A percentile compares a stretch with the other conserved stretches of the same genome.
These are phyloP conservation scores for Rallus limicola DNA, from an alignment of 2,113 vertebrate genomes.

Conservation along the genomic window DNA sequence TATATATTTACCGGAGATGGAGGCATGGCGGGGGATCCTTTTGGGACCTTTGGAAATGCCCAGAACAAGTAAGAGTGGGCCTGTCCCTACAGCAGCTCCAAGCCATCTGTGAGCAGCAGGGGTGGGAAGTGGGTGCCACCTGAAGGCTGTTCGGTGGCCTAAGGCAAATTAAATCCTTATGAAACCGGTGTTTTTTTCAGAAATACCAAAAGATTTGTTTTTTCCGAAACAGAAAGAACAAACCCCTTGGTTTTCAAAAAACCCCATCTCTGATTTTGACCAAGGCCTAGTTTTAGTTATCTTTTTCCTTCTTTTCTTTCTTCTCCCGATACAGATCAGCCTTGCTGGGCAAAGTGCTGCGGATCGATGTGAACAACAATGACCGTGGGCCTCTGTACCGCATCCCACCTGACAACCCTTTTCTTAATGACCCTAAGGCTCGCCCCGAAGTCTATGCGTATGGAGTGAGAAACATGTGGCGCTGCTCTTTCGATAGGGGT, in stretches of 20 bases:
- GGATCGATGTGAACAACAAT: conserved; percentile 86
- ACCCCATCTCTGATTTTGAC: background rate
- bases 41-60: conserved; percentile 91
- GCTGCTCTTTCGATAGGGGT: conserved; percentile 93
- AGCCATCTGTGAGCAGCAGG: background rate
- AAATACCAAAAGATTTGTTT: background rate
- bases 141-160: background rate
- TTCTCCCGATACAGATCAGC: conserved; percentile 78
- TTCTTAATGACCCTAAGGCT: conserved; percentile 76
- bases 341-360: conserved; percentile 93
- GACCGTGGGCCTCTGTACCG: conserved; percentile 84
- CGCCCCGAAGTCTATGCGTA: conserved; percentile 91
- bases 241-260: background rate
- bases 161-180: background rate
- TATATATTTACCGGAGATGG: conserved; percentile 98
- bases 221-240: background rate
- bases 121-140: background rate
- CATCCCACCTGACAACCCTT: conserved; percentile 91
- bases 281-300: background rate
- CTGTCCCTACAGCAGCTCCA: background rate
- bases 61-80: conserved; percentile 87
- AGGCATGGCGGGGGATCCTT: conserved; percentile 97
- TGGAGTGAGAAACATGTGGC: conserved; percentile 96
- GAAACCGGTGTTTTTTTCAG: background rate
- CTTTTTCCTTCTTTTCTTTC: background rate